Evolutionary conservation across 2,113 vertebrate genomes (phyloP), one percentile per base, ranked within the genome.

Genomic region (Antigone vipio): DNA sequence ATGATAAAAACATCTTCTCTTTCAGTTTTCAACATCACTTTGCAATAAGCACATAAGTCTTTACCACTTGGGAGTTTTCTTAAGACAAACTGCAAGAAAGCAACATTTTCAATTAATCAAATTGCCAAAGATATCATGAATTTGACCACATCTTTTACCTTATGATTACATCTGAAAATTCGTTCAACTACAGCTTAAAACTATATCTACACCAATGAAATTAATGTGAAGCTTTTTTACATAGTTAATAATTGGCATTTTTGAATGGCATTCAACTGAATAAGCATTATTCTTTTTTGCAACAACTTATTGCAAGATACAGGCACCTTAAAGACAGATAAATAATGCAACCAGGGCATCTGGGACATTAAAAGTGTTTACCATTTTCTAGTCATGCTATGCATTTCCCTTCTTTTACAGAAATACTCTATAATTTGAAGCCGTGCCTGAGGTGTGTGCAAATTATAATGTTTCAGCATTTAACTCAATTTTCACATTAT

Each of bases 241-340:
- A 87, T 9, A 60, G 40, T 64, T 92, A 86, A 15, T 84, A 93
- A 92, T 69, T 88, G 91, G 92, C 92, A 91, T 95, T 95, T 88
- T 62, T 63, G 67, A 91, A 87, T 93, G 74, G 88, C 88, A 89
- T 89, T 93, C 95, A 64, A 96, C 83, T 67, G 62, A 90, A 50
- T 63, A 95, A 84, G 85, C n/a, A 78, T 81, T 93, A 92, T 59
- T 91, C 26, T 75, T 97, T 91, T 91, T 86, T 85, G 78, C 86
- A 74, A 85, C 76, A 85, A 62, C 22, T 81, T 90, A 93, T 55
- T 92, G 82, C n/a, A 94, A 95, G 96, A 96, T 95, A 94, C 58
- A 97, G 90, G 87, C 80, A 96, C 78, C 94, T 94, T 94, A 94
- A 95, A 96, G 88, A 59, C 83, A 77, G 75, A 96, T 76, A 96